Base-by-base conservation (phyloP, 2,797 vertebrate genomes). In the Synaphobranchus kaupii region DNA sequence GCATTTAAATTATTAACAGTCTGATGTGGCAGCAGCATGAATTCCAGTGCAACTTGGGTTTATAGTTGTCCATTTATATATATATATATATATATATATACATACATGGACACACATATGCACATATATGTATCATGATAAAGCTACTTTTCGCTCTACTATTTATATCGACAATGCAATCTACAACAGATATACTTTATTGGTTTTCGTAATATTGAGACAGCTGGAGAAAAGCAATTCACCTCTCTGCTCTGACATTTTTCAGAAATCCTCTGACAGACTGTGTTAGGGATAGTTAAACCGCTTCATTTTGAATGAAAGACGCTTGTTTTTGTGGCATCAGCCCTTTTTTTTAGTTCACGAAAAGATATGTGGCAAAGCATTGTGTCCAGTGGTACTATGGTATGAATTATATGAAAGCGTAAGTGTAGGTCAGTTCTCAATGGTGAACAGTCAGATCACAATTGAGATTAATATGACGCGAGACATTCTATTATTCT, bases 361-460 rank as follows among this genome's bases (percentile, higher is more conserved):
- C n/a, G 7, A 12, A 34, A 44, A 58, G 7, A n/a, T 28, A 28
- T n/a, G 48, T 56, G 81, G 44, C 50, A 8, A 8, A 15, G 15
- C 48, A 83, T 25, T 83, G 2, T 56, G 31, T 28, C n/a, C 28
- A 22, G 13, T 56, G 17, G 28, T 31, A 28, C 9, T 54, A 28
- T 20, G 9, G 5, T 15, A 2, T 12, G 48, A 56, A 31, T 52
- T 25, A 83, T 17, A 28, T 56, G 4, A 54, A 83, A 25, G 47
- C 34, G n/a, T 82, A 82, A 54, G 81, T 28, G n/a, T 83, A 0
- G 9, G n/a, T 83, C n/a, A 54, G n/a, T 83, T 28, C 22, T 97
- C 97, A 97, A 48, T 48, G 44, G 31, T 66, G 56, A 7, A 48
- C 39, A 80, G 44, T 10, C 76, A 22, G 76, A 80, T 48, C 8